Evolutionary conservation across 2,888 invertebrate species (phyloP).

Genomic region (Caradrina kadenii): DNA sequence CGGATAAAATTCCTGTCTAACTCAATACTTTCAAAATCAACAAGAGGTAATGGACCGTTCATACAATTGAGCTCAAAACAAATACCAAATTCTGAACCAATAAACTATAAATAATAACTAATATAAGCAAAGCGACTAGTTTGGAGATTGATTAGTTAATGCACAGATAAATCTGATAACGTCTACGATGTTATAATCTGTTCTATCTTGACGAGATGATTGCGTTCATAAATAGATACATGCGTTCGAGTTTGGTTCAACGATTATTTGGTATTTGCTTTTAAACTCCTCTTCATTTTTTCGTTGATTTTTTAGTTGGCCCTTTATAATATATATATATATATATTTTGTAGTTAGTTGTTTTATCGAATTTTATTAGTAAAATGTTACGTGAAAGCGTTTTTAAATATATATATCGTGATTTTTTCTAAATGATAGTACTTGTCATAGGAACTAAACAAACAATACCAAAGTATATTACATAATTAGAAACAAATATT

Average conservation of each 20-base stretch:
- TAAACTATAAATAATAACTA: slow-evolving; percentile 39
- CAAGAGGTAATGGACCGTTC: slow-evolving; percentile 7
- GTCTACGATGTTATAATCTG: slow-evolving; percentile 28
- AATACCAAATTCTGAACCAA: slow-evolving; percentile 6
- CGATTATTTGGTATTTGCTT: not conserved
- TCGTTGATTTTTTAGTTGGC: not conserved
- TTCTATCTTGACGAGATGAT: slow-evolving; percentile 20
- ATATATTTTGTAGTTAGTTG: not conserved
- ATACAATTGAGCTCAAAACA: slow-evolving; percentile 21
- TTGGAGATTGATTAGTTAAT: slow-evolving; percentile 50
- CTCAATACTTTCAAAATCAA: not conserved
- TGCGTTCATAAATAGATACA: slow-evolving; percentile 20
- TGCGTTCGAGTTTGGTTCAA: not conserved
- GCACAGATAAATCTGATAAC: slow-evolving; percentile 47
- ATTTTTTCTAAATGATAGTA: not conserved
- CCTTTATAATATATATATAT: no score
- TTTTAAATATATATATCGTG: not conserved
- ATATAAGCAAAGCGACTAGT: slow-evolving; percentile 36
- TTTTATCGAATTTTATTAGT: not conserved
- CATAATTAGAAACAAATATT: slow-evolving; percentile 9
- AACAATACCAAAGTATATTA: not conserved
- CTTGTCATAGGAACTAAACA: not conserved
- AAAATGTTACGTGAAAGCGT: not conserved
- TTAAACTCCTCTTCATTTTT: not conserved
- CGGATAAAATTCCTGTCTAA: not conserved